Evolutionary conservation across 2,797 vertebrate genomes (phyloP), one percentile per base, ranked within the genome.

Genomic region (Okamejei kenojei): DNA sequence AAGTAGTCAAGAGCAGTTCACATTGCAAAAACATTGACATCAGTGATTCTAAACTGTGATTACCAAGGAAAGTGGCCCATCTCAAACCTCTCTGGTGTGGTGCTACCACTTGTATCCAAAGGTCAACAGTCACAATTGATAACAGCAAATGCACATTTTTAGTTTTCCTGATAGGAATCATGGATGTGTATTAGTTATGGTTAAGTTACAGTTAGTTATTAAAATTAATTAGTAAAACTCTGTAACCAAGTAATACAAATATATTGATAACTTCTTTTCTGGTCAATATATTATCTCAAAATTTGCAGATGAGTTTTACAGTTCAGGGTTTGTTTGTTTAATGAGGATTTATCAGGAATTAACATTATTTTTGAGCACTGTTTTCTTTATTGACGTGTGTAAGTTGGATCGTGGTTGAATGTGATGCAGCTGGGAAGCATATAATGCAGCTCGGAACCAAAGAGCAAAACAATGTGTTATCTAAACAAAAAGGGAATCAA

Each of bases 401-500:
- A 54, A 92, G 13, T 35, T 54, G 90, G 35, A 74, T 76, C 45
- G 10, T 74, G 21, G 35, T 29, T 76, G 54, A 45, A 58, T 76
- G 71, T 76, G 45, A 38, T 45, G 38, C 90, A 74, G 71, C 71
- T 74, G 35, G 68, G 21, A 76, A 73, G 35, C 90, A 54, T 73
- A 74, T 29, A n/a, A 58, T 54, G 38, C 71, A 45, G 71, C 23
- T 73, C 71, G 54, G 26, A 45, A 45, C 21, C 35, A 54, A 76
- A 92, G 45, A 45, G 1, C 38, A 15, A 76, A 92, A 92, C 45
- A 92, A 76, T 92, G 90, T 92, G 71, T 74, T 92, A 92, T 76
- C 90, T 29, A 54, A 76, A 54, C 90, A 92, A 92, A 76, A 54
- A 29, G 38, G 71, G 54, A 92, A 29, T 54, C 21, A 73, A 76